phyloP scores from a whole-genome alignment of 37 sponge, comb jelly and placozoan genomes.

The Mnemiopsis leidyi region DNA sequence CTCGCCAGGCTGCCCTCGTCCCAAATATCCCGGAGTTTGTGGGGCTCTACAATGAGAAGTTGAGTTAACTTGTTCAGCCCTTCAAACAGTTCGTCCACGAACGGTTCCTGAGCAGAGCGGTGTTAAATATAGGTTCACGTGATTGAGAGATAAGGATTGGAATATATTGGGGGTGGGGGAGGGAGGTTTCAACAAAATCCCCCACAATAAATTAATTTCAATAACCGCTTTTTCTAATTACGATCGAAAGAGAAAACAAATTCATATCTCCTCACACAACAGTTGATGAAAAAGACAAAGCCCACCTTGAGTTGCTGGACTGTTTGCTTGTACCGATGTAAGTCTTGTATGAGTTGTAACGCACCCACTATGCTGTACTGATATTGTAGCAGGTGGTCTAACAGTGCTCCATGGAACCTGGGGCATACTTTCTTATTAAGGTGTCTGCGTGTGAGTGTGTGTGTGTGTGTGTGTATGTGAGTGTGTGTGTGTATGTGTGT shows the following conservation, averaged over 20 bases:
- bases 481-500: too few relatives aligned
- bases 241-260: too few relatives aligned
- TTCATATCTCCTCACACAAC: too few relatives aligned
- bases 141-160: background rate
- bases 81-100: conserved; percentile 33
- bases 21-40: conserved; percentile 8
- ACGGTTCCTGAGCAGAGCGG: background rate
- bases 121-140: background rate
- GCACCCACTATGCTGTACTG: conserved; percentile 41
- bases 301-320: conserved; percentile 19
- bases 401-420: conserved; percentile 51
- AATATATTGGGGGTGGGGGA: too few relatives aligned
- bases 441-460: too few relatives aligned
- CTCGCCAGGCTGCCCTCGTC: background rate
- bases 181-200: too few relatives aligned
- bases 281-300: too few relatives aligned
- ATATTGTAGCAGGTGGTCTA: conserved; percentile 18
- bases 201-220: too few relatives aligned
- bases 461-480: too few relatives aligned
- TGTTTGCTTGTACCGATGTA: conserved; percentile 7
- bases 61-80: background rate
- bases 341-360: conserved; percentile 14
- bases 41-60: conserved; percentile 18
- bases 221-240: too few relatives aligned
- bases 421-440: too few relatives aligned